Base-by-base conservation (phyloP, 1,140 invertebrate species). In the Lepidotrigona ventralis region DNA sequence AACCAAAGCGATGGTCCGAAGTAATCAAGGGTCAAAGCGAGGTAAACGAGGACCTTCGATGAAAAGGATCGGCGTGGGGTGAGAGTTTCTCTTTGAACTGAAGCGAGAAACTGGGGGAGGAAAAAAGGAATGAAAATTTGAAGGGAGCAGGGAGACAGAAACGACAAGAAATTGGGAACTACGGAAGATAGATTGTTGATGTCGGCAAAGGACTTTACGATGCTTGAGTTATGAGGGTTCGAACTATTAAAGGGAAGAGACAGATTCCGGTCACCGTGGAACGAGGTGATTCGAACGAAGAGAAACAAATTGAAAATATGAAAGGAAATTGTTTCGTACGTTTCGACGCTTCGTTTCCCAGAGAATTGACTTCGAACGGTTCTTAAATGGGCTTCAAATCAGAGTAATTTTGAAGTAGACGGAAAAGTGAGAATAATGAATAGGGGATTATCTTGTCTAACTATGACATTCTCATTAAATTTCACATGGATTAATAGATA, bases 21-120 rank as follows among this genome's bases (percentile, higher is more conserved):
- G 39, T 81, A 87, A 87, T 78, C 74, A 85, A 81, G 23, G 53
- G 29, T 70, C 66, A 17, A 19, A 5, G 11, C n/a, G 64, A 81
- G 53, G 58, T 84, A 87, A 87, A 79, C 72, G 72, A 84, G 26
- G 17, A 12, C 19, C 39, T 66, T 54, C 77, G 54, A 64, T 29
- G 26, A 70, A 70, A 87, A 63, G 17, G 54, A 80, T 58, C 66
- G 58, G 5, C 6, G 19, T 26, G 39, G 15, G 19, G 39, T n/a
- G 54, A 77, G 54, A 77, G 63, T 51, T 69, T 70, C 60, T 56
- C 46, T 53, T 78, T 78, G 51, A 53, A 68, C 63, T 0, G 29
- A n/a, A n/a, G 19, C 11, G 46, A 51, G 33, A 23, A 33, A 29
- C 26, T 14, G 21, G 33, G 33, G 33, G n/a, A n/a, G n/a, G n/a